Conservation (phyloP, 2,113 vertebrate genomes). For the Lynx canadensis region DNA sequence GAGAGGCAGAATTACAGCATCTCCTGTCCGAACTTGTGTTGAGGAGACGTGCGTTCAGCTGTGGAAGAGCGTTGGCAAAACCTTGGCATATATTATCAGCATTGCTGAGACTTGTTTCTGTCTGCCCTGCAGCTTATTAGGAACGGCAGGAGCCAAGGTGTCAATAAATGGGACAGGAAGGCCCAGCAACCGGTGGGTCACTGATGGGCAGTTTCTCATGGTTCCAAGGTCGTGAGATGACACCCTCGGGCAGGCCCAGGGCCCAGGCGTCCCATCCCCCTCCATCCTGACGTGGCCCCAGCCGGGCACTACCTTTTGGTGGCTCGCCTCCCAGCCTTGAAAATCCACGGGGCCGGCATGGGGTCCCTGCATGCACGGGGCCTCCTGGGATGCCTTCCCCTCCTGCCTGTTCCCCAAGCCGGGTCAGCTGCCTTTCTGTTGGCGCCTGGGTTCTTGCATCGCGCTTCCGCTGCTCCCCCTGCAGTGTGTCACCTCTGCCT, state of each 20-base stretch:
- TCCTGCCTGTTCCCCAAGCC: neutral
- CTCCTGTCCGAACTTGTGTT: neutral
- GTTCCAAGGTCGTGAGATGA: too few species aligned
- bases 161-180: fast-evolving
- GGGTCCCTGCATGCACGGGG: too few species aligned
- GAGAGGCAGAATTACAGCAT: neutral
- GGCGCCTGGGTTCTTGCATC: too few species aligned
- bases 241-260: fast-evolving
- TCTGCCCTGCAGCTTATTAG: neutral
- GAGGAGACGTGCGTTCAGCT: too few species aligned
- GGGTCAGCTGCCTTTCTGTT: fast-evolving
- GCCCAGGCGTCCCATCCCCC: fast-evolving
- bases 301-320: neutral
- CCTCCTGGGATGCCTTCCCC: fast-evolving
- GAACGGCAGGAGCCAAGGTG: neutral
- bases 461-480: fast-evolving
- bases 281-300: fast-evolving
- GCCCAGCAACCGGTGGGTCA: fast-evolving
- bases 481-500: fast-evolving
- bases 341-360: fast-evolving
- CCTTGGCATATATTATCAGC: fast-evolving
- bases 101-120: neutral
- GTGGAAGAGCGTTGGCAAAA: neutral
- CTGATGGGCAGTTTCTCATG: neutral
- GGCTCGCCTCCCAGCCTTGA: neutral